Evolutionary conservation across 2,888 invertebrate genomes (phyloP).

Genomic region (Bellardia pandia): DNA sequence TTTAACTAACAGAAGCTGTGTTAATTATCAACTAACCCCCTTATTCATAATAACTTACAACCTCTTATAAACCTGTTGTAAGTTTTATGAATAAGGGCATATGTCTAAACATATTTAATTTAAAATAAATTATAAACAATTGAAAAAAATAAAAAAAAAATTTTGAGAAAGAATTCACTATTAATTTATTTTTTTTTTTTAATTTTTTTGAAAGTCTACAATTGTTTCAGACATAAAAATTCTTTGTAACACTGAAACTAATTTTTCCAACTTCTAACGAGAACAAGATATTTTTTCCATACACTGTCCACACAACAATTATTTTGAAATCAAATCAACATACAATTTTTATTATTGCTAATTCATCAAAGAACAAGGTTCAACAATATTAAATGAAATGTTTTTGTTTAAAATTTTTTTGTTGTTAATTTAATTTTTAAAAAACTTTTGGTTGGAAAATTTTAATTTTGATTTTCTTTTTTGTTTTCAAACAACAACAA

Average conservation of each 20-base stretch:
- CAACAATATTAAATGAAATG: background rate
- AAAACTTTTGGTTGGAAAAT: conserved; percentile 57
- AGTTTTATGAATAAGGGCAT: too few relatives aligned
- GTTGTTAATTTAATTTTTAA: background rate
- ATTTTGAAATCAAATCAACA: background rate
- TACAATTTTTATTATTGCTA: conserved; percentile 14
- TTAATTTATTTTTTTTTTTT: background rate
- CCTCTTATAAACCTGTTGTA: too few relatives aligned
- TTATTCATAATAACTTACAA: too few relatives aligned
- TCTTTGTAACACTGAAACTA: background rate
- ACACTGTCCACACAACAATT: conserved; percentile 22
- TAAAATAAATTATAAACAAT: conserved; percentile 5
- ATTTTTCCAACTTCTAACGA: background rate
- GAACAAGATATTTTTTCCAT: background rate
- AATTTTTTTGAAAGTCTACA: background rate
- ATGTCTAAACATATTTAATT: conserved; percentile 13
- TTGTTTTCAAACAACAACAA: conserved; percentile 75
- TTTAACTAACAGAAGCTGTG: background rate
- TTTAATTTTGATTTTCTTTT: conserved; percentile 76
- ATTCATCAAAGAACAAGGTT: conserved; percentile 44
- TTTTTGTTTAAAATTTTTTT: conserved; percentile 8
- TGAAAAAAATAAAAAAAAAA: conserved; percentile 12
- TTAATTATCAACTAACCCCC: conserved; percentile 13
- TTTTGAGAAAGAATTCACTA: background rate
- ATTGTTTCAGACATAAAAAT: background rate